These are phyloP conservation scores for Cerastis rubricosa DNA, from an alignment of 2,888 invertebrate species.

Conservation along the genomic window DNA sequence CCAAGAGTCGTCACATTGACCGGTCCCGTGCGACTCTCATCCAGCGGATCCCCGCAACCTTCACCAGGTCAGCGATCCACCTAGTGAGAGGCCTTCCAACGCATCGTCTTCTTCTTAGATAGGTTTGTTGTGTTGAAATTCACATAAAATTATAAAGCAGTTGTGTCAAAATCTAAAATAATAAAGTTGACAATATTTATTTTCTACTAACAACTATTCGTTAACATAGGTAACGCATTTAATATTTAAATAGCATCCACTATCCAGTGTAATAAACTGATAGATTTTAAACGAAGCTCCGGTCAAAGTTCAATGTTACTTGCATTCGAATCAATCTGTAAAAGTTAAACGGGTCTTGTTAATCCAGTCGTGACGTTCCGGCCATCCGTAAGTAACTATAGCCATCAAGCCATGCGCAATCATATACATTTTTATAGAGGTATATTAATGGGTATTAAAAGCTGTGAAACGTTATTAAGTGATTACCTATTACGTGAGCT, in stretches of 20 bases:
- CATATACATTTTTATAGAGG: slow-evolving; percentile 43
- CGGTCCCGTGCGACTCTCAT: too few relatives aligned
- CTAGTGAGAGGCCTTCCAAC: too few relatives aligned
- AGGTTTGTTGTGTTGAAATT: slow-evolving; percentile 1
- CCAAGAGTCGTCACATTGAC: too few relatives aligned
- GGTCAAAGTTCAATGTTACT: slow-evolving; percentile 68
- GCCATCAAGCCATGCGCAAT: slow-evolving; percentile 29
- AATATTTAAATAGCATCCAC: slow-evolving; percentile 24
- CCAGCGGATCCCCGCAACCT: too few relatives aligned
- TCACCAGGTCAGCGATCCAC: too few relatives aligned
- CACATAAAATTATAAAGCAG: slow-evolving; percentile 4
- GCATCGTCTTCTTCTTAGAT: too few relatives aligned
- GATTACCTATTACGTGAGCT: slow-evolving; percentile 50
- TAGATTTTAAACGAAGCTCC: slow-evolving; percentile 51
- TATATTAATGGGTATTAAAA: slow-evolving; percentile 10
- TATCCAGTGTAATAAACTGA: slow-evolving; percentile 35
- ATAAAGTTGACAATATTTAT: slow-evolving; percentile 34
- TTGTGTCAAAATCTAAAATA: slow-evolving; percentile 19
- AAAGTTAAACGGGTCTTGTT: slow-evolving; percentile 52
- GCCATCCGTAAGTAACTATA: slow-evolving; percentile 28
- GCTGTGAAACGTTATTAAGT: slow-evolving; percentile 42
- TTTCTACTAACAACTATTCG: slow-evolving; percentile 26
- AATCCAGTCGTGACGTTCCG: slow-evolving; percentile 49
- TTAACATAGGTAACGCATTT: slow-evolving; percentile 27
- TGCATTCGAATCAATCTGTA: slow-evolving; percentile 48